phyloP scores from a whole-genome alignment of 1,140 invertebrate genomes.

The Araneus ventricosus region DNA sequence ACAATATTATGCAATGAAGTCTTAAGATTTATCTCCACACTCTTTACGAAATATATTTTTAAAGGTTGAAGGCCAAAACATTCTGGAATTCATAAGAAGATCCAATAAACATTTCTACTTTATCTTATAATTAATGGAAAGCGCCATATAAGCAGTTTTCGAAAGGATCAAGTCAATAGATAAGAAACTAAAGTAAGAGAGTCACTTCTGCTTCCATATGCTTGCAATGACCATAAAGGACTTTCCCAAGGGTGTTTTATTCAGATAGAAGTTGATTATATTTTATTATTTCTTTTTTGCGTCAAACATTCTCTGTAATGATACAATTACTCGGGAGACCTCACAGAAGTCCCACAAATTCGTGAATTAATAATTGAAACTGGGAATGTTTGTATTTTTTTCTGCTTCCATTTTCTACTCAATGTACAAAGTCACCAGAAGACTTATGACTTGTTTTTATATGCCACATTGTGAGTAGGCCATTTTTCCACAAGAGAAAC shows the following conservation, averaged over 20 bases:
- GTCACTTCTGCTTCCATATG: neutral
- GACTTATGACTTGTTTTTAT: neutral
- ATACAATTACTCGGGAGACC: conserved; percentile 40
- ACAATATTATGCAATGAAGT: too few species aligned
- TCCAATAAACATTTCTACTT: neutral
- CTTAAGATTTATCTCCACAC: too few species aligned
- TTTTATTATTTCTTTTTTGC: conserved; percentile 28
- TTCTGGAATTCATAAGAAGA: neutral
- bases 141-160: neutral
- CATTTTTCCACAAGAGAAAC: neutral
- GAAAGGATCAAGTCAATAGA: neutral
- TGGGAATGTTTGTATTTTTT: conserved; percentile 1
- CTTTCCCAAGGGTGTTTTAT: conserved; percentile 6
- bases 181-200: neutral
- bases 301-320: neutral
- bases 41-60: too few species aligned
- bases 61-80: neutral
- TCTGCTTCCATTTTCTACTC: neutral
- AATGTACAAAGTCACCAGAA: neutral
- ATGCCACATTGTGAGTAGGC: neutral
- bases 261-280: conserved; percentile 27
- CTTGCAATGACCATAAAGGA: conserved; percentile 42
- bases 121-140: neutral
- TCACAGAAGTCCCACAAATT: conserved; percentile 10
- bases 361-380: conserved; percentile 49